Conservation (phyloP, 2,113 vertebrate species). For the Sander lucioperca region DNA sequence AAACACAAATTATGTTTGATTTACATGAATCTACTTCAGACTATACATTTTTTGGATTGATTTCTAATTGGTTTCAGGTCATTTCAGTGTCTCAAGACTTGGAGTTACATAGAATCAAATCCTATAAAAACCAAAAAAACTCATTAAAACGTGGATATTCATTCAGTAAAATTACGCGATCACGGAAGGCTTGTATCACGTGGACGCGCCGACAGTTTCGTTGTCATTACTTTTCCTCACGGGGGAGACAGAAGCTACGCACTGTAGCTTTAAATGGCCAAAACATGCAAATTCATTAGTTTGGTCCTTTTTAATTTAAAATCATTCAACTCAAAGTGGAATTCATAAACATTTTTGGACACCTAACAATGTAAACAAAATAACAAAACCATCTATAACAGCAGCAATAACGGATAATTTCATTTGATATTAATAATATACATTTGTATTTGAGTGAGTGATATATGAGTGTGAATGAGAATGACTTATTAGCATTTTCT, state of each 20-base stretch:
- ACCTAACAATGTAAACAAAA: background rate
- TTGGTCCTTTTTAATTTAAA: background rate
- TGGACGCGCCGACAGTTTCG: no score
- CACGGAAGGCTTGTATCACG: no score
- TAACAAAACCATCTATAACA: background rate
- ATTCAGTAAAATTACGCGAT: no score
- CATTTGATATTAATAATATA: background rate
- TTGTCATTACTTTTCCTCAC: no score
- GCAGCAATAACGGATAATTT: slow-evolving; percentile 44
- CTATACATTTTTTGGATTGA: background rate
- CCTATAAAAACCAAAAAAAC: background rate
- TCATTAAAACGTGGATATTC: background rate
- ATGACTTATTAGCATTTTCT: background rate
- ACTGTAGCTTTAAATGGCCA: background rate
- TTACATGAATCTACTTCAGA: background rate
- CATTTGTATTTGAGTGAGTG: slow-evolving; percentile 9
- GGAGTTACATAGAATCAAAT: background rate
- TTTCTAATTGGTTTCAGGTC: background rate
- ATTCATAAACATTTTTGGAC: slow-evolving; percentile 16
- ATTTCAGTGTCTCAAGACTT: background rate
- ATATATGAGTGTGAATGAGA: background rate
- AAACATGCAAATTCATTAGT: background rate
- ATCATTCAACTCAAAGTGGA: background rate
- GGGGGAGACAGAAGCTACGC: no score
- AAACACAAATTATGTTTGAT: background rate